These are phyloP conservation scores for Polyommatus icarus DNA, from an alignment of 2,888 invertebrate genomes.

Conservation along the genomic window DNA sequence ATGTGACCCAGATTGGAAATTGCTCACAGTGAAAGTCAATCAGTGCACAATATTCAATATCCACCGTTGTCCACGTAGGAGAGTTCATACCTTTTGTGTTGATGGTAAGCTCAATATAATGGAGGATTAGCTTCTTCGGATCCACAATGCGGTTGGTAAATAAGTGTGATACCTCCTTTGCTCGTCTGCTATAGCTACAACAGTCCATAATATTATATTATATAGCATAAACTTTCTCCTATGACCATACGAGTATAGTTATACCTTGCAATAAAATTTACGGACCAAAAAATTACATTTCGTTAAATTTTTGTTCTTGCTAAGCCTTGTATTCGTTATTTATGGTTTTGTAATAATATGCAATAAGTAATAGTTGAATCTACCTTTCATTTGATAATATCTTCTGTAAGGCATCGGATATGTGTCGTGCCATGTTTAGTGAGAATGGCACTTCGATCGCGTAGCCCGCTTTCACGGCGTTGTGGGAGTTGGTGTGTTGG, in stretches of 20 bases:
- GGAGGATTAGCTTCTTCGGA: constrained; percentile 18
- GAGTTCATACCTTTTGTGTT: constrained; percentile 8
- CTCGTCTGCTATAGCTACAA: not conserved
- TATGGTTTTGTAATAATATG: too few relatives aligned
- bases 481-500: constrained; percentile 3
- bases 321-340: not conserved
- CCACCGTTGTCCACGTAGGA: not conserved
- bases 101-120: constrained; percentile 24
- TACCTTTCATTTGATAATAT: constrained; percentile 2
- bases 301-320: not conserved
- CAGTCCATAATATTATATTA: not conserved
- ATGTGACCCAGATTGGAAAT: constrained; percentile 3
- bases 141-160: not conserved
- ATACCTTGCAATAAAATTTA: not conserved
- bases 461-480: constrained; percentile 9
- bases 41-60: not conserved
- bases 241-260: too few relatives aligned
- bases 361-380: not conserved
- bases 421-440: not conserved
- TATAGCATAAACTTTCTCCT: too few relatives aligned
- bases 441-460: constrained; percentile 17
- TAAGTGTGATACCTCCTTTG: not conserved
- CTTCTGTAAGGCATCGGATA: not conserved
- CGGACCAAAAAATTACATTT: not conserved
- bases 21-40: not conserved